phyloP scores from a whole-genome alignment of 2,113 vertebrate genomes.

The Pollimyrus isidori region DNA sequence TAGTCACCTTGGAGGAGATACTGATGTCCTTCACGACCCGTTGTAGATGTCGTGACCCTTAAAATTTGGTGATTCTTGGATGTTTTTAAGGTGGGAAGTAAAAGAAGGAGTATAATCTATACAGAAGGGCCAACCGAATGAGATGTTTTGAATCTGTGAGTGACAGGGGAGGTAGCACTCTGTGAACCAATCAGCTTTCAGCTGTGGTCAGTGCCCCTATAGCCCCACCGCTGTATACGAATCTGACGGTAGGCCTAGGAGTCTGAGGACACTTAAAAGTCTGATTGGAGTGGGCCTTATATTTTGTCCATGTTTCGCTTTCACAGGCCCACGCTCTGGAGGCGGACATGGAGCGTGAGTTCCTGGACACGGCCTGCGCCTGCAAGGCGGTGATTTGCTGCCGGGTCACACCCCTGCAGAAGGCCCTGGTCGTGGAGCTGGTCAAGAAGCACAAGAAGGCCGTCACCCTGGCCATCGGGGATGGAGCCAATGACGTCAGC shows the following conservation, averaged over 20 bases:
- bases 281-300: not conserved
- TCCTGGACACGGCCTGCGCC: slow-evolving; percentile 78
- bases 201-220: not conserved
- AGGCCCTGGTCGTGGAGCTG: slow-evolving; percentile 90
- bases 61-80: not conserved
- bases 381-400: slow-evolving; percentile 92
- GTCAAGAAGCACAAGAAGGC: slow-evolving; percentile 90
- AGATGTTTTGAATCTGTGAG: not conserved
- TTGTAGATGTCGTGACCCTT: not conserved
- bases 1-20: not conserved
- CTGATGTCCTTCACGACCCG: not conserved
- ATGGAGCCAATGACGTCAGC: slow-evolving; percentile 89
- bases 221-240: not conserved
- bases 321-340: slow-evolving; percentile 82
- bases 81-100: not conserved
- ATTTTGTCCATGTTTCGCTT: not conserved
- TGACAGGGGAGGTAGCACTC: not conserved
- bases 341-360: slow-evolving; percentile 88
- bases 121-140: not conserved
- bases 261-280: not conserved
- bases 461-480: slow-evolving; percentile 84
- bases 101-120: not conserved
- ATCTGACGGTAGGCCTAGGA: not conserved
- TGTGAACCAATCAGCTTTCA: not conserved
- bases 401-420: slow-evolving; percentile 86